Conservation (phyloP, 2,113 vertebrate genomes). For the Burhinus bistriatus region DNA sequence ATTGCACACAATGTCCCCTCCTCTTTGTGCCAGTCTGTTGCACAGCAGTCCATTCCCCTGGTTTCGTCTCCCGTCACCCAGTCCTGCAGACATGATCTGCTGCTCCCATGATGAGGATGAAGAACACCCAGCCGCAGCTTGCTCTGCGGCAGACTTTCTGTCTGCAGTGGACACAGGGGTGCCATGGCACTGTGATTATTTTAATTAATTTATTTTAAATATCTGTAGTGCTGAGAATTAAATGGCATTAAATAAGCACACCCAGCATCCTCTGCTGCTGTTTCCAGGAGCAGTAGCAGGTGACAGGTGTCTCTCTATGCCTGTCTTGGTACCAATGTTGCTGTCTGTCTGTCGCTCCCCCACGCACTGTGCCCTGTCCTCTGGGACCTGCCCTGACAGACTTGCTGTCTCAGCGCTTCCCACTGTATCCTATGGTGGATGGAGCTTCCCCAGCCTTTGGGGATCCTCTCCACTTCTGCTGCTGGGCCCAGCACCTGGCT, state of each 20-base stretch:
- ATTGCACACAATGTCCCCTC: neutral
- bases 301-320: neutral
- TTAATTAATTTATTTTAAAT: neutral
- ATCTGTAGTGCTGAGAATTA: neutral
- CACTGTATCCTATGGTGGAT: rapidly evolving
- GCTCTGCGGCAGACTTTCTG: neutral
- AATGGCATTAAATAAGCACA: neutral
- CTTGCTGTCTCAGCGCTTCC: neutral
- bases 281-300: neutral
- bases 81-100: neutral
- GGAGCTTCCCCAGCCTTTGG: neutral
- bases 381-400: neutral
- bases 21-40: neutral
- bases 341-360: neutral
- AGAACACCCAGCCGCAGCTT: neutral
- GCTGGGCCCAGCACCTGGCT: neutral
- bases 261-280: neutral
- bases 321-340: rapidly evolving
- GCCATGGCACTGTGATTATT: neutral
- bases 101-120: neutral
- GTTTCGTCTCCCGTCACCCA: neutral
- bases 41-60: neutral
- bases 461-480: rapidly evolving
- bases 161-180: neutral
- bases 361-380: too few species aligned